Percentiles rank a stretch among this genome's conserved stretches.
These are phyloP conservation scores for Eulacestoma nigropectus DNA, from an alignment of 2,113 vertebrate genomes.

Conservation along the genomic window DNA sequence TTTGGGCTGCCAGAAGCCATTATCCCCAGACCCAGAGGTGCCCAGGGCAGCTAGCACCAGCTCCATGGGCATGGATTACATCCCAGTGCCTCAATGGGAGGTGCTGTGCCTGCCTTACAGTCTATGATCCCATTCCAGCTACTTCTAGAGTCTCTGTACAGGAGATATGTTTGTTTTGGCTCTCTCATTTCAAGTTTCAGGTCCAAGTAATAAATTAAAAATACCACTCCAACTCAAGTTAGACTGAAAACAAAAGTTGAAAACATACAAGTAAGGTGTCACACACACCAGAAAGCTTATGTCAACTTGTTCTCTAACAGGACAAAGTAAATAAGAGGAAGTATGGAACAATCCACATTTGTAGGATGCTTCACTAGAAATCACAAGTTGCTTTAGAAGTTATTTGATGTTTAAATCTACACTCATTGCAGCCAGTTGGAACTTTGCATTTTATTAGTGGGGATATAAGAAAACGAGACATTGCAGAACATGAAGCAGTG, in stretches of 20 bases:
- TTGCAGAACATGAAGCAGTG: neutral
- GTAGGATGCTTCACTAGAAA: neutral
- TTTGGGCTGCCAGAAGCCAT: neutral
- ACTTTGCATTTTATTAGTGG: neutral
- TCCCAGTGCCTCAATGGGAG: fast-evolving
- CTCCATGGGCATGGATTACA: neutral
- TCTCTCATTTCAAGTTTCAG: neutral
- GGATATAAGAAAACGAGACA: neutral
- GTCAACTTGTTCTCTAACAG: neutral
- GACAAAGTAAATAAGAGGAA: neutral
- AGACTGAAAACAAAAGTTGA: neutral
- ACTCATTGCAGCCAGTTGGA: neutral
- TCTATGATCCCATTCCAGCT: neutral
- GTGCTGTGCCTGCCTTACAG: neutral
- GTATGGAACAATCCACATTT: neutral
- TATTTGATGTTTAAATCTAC: neutral
- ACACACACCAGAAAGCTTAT: neutral
- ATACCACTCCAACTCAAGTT: neutral
- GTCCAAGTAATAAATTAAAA: neutral
- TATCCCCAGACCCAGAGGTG: neutral
- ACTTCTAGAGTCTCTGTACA: neutral
- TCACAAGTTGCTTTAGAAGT: neutral
- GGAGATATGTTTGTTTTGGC: neutral
- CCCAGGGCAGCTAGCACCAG: neutral
- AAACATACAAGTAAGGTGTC: neutral